phyloP scores from a whole-genome alignment of 2,113 vertebrate genomes.

The Aldabrachelys gigantea region DNA sequence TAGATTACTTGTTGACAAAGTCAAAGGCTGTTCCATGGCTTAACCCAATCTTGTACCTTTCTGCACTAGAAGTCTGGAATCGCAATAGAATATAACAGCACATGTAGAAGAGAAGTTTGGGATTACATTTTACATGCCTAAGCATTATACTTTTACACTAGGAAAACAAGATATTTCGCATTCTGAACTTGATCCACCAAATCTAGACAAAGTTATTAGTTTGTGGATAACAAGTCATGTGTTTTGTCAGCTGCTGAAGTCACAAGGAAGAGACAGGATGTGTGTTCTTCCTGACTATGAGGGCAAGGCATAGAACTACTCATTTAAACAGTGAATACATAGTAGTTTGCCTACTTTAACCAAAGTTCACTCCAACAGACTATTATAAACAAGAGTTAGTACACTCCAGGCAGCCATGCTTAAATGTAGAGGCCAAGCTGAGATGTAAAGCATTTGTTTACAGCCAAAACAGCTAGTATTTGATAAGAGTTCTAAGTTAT shows the following conservation, averaged over 20 bases:
- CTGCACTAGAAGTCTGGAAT: background rate
- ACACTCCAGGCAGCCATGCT: background rate
- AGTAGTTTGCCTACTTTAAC: constrained; percentile 44
- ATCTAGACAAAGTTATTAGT: constrained; percentile 45
- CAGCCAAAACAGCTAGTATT: no score
- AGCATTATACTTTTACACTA: constrained; percentile 23
- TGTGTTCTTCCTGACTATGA: constrained; percentile 67
- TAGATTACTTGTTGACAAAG: background rate
- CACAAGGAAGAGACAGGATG: constrained; percentile 78
- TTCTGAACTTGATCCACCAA: background rate
- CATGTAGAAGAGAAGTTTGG: background rate
- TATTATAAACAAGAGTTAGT: background rate
- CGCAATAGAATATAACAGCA: background rate
- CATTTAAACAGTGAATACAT: constrained; percentile 65
- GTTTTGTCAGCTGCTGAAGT: constrained; percentile 80
- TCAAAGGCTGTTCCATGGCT: background rate
- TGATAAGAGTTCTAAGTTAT: background rate
- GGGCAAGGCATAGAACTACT: background rate
- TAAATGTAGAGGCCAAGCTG: background rate
- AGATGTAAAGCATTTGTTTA: background rate
- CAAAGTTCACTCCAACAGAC: constrained; percentile 20
- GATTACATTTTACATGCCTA: background rate
- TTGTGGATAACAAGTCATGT: constrained; percentile 73
- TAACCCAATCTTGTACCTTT: background rate
- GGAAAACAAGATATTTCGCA: background rate